Conservation (phyloP, 2,797 vertebrate genomes). For the Rhincodon typus region DNA sequence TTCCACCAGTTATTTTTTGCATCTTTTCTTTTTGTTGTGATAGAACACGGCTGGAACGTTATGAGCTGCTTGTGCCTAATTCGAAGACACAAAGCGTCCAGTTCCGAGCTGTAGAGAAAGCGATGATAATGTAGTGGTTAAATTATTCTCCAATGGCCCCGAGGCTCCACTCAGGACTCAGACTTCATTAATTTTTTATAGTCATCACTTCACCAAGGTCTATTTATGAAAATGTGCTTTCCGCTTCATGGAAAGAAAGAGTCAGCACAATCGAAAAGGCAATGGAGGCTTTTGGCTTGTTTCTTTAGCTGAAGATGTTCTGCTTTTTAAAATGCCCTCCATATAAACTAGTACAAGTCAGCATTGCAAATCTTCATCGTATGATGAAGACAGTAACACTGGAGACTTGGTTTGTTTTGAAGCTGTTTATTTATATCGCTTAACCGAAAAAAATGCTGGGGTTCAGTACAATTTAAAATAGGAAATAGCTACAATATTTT, state of each 20-base stretch:
- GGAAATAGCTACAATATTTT: background rate
- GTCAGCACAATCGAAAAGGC: constrained; percentile 56
- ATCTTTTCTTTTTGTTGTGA: background rate
- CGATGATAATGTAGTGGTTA: constrained; percentile 77
- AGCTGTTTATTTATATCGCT: background rate
- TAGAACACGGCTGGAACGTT: background rate
- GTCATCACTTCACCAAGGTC: constrained; percentile 83
- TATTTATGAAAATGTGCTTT: constrained; percentile 95
- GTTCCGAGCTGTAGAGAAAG: constrained; percentile 43
- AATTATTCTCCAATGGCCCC: constrained; percentile 74
- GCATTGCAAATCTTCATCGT: background rate
- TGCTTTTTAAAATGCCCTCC: background rate
- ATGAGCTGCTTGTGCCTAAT: background rate
- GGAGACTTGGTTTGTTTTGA: background rate
- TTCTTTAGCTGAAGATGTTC: constrained; percentile 1
- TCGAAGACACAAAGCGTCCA: constrained; percentile 25
- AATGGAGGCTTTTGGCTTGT: constrained; percentile 50
- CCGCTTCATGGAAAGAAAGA: constrained; percentile 72
- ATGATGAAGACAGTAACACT: background rate
- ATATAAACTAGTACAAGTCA: background rate
- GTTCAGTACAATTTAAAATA: background rate
- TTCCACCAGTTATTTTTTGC: background rate
- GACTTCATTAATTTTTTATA: constrained; percentile 92
- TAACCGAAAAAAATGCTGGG: background rate
- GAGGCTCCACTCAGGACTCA: constrained; percentile 82